Evolutionary conservation across 1,140 invertebrate species (phyloP).

Genomic region (Pectinophora gossypiella): DNA sequence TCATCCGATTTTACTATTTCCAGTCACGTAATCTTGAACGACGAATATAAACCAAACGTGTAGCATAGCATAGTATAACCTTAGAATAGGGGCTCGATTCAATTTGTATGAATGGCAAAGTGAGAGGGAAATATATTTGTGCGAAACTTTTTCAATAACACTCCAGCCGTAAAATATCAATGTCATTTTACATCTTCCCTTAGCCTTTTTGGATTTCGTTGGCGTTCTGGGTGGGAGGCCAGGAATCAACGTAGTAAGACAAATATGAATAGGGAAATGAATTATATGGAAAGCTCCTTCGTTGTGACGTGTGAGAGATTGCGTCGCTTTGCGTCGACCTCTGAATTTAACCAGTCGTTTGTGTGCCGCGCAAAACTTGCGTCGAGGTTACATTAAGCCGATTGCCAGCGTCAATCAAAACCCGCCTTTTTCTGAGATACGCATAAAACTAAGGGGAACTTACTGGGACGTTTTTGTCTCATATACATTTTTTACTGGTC

Average conservation of each 20-base stretch:
- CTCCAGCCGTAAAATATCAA: conserved; percentile 41
- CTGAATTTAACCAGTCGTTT: conserved; percentile 69
- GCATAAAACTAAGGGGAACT: conserved; percentile 17
- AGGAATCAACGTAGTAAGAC: conserved; percentile 59
- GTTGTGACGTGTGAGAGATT: conserved; percentile 69
- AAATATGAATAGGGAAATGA: conserved; percentile 72
- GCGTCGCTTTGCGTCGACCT: conserved; percentile 68
- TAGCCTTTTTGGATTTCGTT: conserved; percentile 33
- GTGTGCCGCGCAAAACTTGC: conserved; percentile 63
- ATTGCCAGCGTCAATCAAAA: conserved; percentile 72
- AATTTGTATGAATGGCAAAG: conserved; percentile 50
- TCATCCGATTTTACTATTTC: conserved; percentile 74
- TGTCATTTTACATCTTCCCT: conserved; percentile 39
- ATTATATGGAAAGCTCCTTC: conserved; percentile 68
- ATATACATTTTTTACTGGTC: neutral
- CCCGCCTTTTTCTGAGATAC: conserved; percentile 57
- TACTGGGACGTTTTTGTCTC: neutral
- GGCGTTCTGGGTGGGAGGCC: conserved; percentile 18
- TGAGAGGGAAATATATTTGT: conserved; percentile 39
- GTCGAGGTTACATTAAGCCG: conserved; percentile 70
- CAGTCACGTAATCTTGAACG: conserved; percentile 71
- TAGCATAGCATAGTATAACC: conserved; percentile 20
- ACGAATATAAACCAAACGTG: conserved; percentile 64
- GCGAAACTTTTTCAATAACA: conserved; percentile 58
- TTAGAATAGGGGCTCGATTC: conserved; percentile 34